Percentiles rank a stretch among this genome's conserved stretches.
phyloP scores from a whole-genome alignment of 2,113 vertebrate species.

The Otocyon megalotis region DNA sequence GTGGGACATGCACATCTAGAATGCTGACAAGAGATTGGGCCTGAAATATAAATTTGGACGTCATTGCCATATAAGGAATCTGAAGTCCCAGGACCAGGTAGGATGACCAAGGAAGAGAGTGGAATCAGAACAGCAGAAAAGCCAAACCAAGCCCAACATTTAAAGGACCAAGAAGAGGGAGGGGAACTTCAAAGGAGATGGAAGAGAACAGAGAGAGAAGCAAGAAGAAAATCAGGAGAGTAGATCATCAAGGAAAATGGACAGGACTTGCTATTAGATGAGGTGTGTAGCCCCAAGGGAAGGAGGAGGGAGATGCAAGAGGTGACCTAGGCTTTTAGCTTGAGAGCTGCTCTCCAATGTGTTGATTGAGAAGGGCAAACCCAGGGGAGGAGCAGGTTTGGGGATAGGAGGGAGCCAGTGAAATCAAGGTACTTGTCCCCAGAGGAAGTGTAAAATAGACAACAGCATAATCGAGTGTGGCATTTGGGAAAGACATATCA shows the following conservation, averaged over 20 bases:
- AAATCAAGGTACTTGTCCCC: neutral
- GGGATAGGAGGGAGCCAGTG: rapidly evolving
- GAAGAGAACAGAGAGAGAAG: neutral
- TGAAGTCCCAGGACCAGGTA: neutral
- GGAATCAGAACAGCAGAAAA: neutral
- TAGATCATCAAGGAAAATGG: neutral
- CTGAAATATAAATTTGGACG: neutral
- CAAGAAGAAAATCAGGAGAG: neutral
- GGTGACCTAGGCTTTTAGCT: neutral
- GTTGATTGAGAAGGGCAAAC: neutral
- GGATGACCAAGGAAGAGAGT: neutral
- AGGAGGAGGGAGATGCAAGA: neutral
- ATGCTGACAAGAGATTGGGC: neutral
- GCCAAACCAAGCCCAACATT: neutral
- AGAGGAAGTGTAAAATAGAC: neutral
- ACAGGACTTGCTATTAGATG: neutral
- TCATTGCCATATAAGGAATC: neutral
- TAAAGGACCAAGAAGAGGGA: neutral
- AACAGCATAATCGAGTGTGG: neutral
- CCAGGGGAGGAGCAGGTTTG: neutral
- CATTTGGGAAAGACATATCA: neutral
- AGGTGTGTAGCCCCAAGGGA: neutral
- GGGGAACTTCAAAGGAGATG: neutral
- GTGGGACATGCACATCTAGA: neutral
- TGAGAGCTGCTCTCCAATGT: neutral